These are phyloP conservation scores for Temnothorax longispinosus DNA, from an alignment of 1,140 invertebrate genomes.

Conservation along the genomic window DNA sequence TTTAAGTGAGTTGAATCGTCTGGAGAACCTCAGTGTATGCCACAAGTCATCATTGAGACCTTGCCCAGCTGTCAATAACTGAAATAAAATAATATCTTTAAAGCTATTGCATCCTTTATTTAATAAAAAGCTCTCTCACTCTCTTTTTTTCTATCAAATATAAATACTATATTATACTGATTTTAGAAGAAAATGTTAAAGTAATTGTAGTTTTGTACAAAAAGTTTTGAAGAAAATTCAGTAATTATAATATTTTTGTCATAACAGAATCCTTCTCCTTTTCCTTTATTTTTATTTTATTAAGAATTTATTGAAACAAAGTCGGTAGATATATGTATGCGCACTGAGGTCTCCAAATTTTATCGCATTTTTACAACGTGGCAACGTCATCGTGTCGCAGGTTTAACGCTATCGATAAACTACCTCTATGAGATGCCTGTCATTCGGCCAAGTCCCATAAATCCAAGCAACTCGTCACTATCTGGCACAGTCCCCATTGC, in stretches of 20 bases:
- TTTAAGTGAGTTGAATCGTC: slow-evolving; percentile 93
- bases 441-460: slow-evolving; percentile 70
- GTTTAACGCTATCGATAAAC: slow-evolving; percentile 66
- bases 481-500: slow-evolving; percentile 59
- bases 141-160: background rate
- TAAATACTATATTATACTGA: background rate
- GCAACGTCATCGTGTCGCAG: slow-evolving; percentile 13
- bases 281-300: background rate
- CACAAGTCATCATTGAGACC: slow-evolving; percentile 97
- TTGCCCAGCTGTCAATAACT: slow-evolving; percentile 94
- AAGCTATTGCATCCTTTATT: background rate
- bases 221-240: background rate
- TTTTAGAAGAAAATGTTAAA: slow-evolving; percentile 5
- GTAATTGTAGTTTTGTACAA: background rate
- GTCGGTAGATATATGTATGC: background rate
- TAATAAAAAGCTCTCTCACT: background rate
- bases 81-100: slow-evolving; percentile 62
- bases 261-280: background rate
- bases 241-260: background rate
- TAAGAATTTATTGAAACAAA: background rate
- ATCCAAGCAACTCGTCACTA: slow-evolving; percentile 73
- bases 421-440: slow-evolving; percentile 56
- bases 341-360: background rate
- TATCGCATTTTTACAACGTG: slow-evolving; percentile 29
- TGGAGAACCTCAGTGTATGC: slow-evolving; percentile 95